Conservation (phyloP, 2,888 invertebrate species). For the Philonicus albiceps region DNA sequence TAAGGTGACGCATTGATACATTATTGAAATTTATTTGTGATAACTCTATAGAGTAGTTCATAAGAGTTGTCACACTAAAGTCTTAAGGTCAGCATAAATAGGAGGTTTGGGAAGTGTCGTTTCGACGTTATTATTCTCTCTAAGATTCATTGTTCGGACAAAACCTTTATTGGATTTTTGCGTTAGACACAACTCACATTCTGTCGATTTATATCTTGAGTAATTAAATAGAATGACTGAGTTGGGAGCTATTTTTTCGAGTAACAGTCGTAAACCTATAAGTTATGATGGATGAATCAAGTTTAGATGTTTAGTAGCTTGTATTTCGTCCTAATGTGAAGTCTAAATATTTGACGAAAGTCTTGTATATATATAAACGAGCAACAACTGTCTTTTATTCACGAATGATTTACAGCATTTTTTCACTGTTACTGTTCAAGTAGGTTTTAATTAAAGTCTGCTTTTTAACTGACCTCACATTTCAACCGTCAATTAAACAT, state of each 20-base stretch:
- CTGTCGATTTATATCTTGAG: neutral
- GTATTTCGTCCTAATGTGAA: neutral
- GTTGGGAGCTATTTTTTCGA: neutral
- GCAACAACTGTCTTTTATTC: neutral
- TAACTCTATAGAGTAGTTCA: neutral
- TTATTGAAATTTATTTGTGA: neutral
- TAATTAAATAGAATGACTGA: neutral
- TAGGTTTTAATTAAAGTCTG: neutral
- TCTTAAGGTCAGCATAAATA: neutral
- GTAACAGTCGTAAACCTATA: neutral
- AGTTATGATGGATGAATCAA: neutral
- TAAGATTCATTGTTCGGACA: neutral
- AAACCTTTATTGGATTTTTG: neutral
- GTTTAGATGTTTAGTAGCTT: neutral
- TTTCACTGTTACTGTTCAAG: neutral
- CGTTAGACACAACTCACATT: neutral
- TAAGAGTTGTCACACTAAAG: neutral
- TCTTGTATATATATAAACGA: neutral
- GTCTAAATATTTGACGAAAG: neutral
- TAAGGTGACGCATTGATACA: conserved; percentile 7
- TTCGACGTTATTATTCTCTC: neutral
- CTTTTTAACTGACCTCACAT: neutral
- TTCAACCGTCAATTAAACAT: too few relatives aligned
- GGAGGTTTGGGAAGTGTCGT: neutral
- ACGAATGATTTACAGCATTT: neutral